Evolutionary conservation across 2,888 invertebrate species (phyloP).

Genomic region (Eudemis profundana): DNA sequence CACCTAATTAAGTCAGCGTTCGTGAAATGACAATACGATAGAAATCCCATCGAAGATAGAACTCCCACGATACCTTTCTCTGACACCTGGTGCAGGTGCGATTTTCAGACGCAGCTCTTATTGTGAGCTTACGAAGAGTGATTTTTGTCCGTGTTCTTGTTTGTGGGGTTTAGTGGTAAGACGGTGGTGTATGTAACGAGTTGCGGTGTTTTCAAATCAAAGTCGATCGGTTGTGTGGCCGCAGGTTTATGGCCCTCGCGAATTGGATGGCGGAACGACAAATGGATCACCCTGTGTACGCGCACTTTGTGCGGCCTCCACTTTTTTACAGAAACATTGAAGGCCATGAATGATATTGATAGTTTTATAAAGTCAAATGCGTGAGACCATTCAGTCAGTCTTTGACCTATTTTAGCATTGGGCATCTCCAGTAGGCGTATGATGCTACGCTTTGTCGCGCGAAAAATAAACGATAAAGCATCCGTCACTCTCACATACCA

Average conservation of each 20-base stretch:
- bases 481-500: too few species aligned
- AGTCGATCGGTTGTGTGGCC: constrained; percentile 64
- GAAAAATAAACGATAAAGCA: too few species aligned
- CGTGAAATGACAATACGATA: constrained; percentile 36
- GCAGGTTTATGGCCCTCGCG: constrained; percentile 68
- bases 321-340: neutral
- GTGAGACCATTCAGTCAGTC: too few species aligned
- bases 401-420: too few species aligned
- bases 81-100: constrained; percentile 28
- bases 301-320: constrained; percentile 9
- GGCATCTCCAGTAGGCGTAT: too few species aligned
- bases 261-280: constrained; percentile 72
- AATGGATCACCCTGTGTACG: constrained; percentile 51
- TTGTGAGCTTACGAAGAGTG: neutral
- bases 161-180: constrained; percentile 10
- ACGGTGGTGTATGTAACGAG: constrained; percentile 50
- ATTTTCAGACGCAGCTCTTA: neutral
- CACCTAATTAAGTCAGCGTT: constrained; percentile 41
- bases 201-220: constrained; percentile 80
- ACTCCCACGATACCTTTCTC: constrained; percentile 53
- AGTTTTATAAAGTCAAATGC: too few species aligned
- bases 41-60: constrained; percentile 49
- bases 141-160: neutral
- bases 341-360: too few species aligned
- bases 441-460: too few species aligned